Conservation (phyloP, 2,888 invertebrate species). For the Plutella xylostella region DNA sequence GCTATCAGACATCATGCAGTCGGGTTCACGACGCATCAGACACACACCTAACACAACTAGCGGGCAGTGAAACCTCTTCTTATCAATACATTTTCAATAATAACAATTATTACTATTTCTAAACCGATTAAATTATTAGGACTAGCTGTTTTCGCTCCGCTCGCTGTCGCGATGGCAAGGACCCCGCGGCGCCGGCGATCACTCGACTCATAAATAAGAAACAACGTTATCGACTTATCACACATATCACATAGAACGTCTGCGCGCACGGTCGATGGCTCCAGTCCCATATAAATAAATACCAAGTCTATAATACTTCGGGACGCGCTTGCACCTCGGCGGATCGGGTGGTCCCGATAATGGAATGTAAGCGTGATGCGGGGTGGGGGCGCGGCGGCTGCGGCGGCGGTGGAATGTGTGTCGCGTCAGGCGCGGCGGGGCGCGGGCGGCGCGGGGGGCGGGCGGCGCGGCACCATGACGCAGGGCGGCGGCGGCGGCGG, state of each 20-base stretch:
- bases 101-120: slow-evolving; percentile 39
- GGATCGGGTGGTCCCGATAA: slow-evolving; percentile 55
- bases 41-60: slow-evolving; percentile 29
- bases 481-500: slow-evolving; percentile 27
- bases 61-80: slow-evolving; percentile 37
- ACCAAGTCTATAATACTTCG: slow-evolving; percentile 62
- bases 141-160: slow-evolving; percentile 30
- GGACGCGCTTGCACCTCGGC: slow-evolving; percentile 45
- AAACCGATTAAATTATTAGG: slow-evolving; percentile 41
- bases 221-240: slow-evolving; percentile 18
- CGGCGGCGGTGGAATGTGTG: slow-evolving; percentile 34
- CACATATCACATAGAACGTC: slow-evolving; percentile 30
- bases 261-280: slow-evolving; percentile 23
- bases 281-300: slow-evolving; percentile 61
- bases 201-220: slow-evolving; percentile 7
- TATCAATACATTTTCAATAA: slow-evolving; percentile 33
- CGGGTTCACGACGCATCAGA: too few species aligned
- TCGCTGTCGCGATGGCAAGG: slow-evolving; percentile 13
- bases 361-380: slow-evolving; percentile 66
- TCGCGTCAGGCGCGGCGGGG: slow-evolving; percentile 17
- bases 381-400: slow-evolving; percentile 32
- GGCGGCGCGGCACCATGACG: slow-evolving; percentile 28
- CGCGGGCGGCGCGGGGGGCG: slow-evolving; percentile 18
- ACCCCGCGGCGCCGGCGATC: slow-evolving; percentile 16
- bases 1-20: too few species aligned